These are phyloP conservation scores for Thalassarche chlororhynchos DNA, from an alignment of 2,113 vertebrate species.

Conservation along the genomic window DNA sequence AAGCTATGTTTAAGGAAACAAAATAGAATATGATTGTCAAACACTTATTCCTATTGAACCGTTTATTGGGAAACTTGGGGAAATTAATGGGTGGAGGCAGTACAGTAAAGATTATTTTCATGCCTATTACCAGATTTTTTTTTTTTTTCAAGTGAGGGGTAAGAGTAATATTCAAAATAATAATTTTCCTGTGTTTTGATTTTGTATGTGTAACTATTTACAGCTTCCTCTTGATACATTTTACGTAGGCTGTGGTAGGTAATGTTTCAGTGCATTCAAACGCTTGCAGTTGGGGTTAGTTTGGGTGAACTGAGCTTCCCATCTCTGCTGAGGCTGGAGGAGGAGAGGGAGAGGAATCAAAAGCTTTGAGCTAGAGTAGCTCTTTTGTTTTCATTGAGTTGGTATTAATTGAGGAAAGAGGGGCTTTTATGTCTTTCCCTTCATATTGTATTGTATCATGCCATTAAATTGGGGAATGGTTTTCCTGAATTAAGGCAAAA, in stretches of 20 bases:
- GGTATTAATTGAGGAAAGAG: neutral
- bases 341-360: neutral
- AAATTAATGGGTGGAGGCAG: neutral
- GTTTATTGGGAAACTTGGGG: neutral
- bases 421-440: neutral
- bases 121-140: neutral
- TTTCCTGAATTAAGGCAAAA: neutral
- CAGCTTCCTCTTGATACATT: neutral
- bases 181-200: neutral
- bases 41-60: neutral
- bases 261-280: neutral
- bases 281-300: neutral
- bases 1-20: neutral
- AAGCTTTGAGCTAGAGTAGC: neutral
- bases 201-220: neutral
- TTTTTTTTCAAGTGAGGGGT: neutral
- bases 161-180: neutral
- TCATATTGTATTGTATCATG: neutral
- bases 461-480: neutral
- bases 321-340: neutral
- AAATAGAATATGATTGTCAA: neutral
- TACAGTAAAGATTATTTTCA: neutral
- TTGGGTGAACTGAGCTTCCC: neutral
- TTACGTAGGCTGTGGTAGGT: neutral
- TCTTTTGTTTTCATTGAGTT: neutral